These are phyloP conservation scores for Chrysochloris asiatica DNA, from an alignment of 2,113 vertebrate genomes.

Conservation along the genomic window DNA sequence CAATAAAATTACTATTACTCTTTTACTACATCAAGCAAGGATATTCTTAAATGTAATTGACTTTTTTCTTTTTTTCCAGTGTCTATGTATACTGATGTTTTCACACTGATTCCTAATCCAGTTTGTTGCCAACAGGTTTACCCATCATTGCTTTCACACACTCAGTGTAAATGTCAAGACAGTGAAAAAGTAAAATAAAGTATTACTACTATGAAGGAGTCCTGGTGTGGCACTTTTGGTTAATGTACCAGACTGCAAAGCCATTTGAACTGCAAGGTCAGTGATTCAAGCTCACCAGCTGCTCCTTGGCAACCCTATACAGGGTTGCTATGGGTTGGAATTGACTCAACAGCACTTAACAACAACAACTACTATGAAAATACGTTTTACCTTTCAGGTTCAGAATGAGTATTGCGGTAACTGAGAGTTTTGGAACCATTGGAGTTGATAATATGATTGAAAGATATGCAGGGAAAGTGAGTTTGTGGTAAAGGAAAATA, in stretches of 20 bases:
- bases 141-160: not conserved
- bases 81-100: not conserved
- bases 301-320: too few relatives aligned
- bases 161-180: not conserved
- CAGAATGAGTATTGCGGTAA: not conserved
- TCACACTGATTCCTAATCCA: not conserved
- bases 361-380: slow-evolving; percentile 5
- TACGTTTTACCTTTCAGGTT: not conserved
- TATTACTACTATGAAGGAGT: too few relatives aligned
- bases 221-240: too few relatives aligned
- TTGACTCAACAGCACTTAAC: too few relatives aligned
- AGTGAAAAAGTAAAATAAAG: not conserved
- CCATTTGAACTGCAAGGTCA: too few relatives aligned
- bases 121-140: not conserved
- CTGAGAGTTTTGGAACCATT: not conserved
- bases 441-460: not conserved
- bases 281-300: too few relatives aligned
- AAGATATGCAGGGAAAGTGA: not conserved
- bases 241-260: too few relatives aligned
- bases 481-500: not conserved
- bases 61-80: too few relatives aligned
- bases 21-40: not conserved
- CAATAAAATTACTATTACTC: not conserved
- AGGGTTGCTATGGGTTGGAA: too few relatives aligned
- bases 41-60: not conserved